Evolutionary conservation across 1,140 invertebrate species (phyloP), one percentile per base, ranked within the genome.

Genomic region (Pseudoatta argentina): DNA sequence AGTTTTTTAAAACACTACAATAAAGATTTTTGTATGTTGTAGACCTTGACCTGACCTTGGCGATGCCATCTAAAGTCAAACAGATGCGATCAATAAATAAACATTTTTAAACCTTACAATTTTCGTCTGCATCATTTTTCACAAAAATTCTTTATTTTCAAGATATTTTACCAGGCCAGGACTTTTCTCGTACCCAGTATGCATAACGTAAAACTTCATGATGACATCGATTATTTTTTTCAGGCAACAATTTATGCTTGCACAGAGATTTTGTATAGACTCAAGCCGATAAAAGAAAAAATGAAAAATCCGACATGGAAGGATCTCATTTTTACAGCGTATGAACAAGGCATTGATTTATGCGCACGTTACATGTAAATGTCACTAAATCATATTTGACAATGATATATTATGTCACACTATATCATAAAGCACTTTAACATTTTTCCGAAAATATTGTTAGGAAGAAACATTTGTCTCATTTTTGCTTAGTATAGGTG

Each of bases 211-310:
- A 30, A n/a, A 48, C 34, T 67, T 48, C 24, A 61, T 18, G 21
- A 44, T 5, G 39, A 30, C 21, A 8, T 27, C 7, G 2, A 64
- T 27, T 24, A 53, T 48, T 66, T 39, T 66, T 77, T 94, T 18
- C 94, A 97, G 96, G 97, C 97, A n/a, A 96, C 97, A 1, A 95
- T 97, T 44, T 96, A 96, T 87, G 97, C 97, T 55, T 98, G 97
- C 91, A 96, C 97, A 73, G 95, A 96, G 6, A 89, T 98, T 6
- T 86, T 96, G 34, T 92, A 95, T 27, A 96, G 97, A 86, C 93
- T 98, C 75, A 95, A 96, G 76, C 97, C 97, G 0, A 91, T 97
- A 1, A 97, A 94, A 91, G 92, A 96, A 0, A 95, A 96, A 81
- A 88, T 97, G 89, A 91, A 95, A 4, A 95, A 97, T 87, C 95